Evolutionary conservation across 2,797 vertebrate genomes (phyloP).

Genomic region (Botia kubotai): DNA sequence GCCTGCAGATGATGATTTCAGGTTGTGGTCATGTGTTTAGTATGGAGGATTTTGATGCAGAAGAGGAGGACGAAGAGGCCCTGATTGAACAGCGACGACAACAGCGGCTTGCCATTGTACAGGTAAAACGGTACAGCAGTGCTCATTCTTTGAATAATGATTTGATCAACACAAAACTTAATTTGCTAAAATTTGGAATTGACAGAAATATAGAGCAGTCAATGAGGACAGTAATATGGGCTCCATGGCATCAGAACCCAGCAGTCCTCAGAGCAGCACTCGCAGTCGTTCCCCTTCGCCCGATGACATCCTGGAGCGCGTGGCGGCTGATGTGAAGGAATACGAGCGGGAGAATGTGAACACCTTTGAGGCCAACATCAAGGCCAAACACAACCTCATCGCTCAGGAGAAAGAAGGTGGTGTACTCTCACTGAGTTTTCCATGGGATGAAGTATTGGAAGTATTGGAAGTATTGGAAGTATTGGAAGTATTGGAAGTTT

Average conservation of each 20-base stretch:
- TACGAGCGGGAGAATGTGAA: constrained; percentile 96
- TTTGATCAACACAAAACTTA: background rate
- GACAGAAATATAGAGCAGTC: constrained; percentile 90
- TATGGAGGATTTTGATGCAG: constrained; percentile 95
- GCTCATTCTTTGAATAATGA: background rate
- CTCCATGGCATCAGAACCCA: constrained; percentile 90
- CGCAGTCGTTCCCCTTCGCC: constrained; percentile 94
- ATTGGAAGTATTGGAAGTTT: too few species aligned
- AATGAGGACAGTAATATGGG: constrained; percentile 89
- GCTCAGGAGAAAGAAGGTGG: constrained; percentile 94
- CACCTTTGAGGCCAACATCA: constrained; percentile 94
- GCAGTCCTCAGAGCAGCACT: constrained; percentile 94
- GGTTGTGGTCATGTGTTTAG: constrained; percentile 68
- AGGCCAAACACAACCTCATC: constrained; percentile 98
- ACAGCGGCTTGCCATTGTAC: constrained; percentile 93
- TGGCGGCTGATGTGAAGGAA: constrained; percentile 96
- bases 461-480: too few species aligned
- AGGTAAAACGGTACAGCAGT: constrained; percentile 75
- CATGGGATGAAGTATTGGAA: background rate
- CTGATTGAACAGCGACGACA: constrained; percentile 93
- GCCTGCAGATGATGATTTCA: too few species aligned
- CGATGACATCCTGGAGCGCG: constrained; percentile 93
- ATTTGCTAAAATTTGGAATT: background rate
- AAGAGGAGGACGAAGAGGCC: constrained; percentile 97
- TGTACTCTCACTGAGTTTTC: background rate